A percentile compares a stretch with the other conserved stretches of the same genome.
Conservation (phyloP, 2,888 invertebrate species). For the Tricholauxania praeusta region DNA sequence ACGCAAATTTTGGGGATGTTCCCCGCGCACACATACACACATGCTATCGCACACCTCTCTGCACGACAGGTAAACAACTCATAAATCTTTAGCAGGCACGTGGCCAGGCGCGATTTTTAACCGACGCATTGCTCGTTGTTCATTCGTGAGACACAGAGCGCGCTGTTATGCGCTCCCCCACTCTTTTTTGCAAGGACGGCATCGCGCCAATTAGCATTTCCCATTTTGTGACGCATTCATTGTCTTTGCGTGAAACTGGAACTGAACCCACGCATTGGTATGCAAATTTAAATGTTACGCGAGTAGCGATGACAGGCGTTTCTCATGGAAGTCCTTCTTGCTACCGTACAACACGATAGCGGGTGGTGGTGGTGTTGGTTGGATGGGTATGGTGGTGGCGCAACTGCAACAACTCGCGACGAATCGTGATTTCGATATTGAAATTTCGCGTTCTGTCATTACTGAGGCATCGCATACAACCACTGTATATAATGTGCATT, state of each 20-base stretch:
- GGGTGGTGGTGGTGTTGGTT: conserved; percentile 35
- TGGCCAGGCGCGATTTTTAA: conserved; percentile 50
- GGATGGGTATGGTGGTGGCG: conserved; percentile 32
- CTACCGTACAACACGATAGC: conserved; percentile 11
- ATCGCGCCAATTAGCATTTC: conserved; percentile 64
- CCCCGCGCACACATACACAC: conserved; percentile 36
- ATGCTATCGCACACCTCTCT: conserved; percentile 33
- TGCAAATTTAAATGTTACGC: conserved; percentile 53
- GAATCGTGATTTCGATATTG: conserved; percentile 49
- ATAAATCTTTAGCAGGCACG: conserved; percentile 60
- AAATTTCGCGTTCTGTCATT: conserved; percentile 48
- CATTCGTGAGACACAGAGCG: conserved; percentile 59
- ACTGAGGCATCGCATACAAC: conserved; percentile 47
- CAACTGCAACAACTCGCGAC: conserved; percentile 43
- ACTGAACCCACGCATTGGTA: conserved; percentile 45
- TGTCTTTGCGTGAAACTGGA: conserved; percentile 47
- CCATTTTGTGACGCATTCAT: conserved; percentile 47
- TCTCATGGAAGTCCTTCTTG: conserved; percentile 3
- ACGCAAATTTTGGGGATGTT: conserved; percentile 52
- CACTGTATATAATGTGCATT: conserved; percentile 55
- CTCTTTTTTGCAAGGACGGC: conserved; percentile 48
- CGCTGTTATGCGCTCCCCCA: conserved; percentile 49
- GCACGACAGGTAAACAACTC: conserved; percentile 65
- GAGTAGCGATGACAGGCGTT: conserved; percentile 50
- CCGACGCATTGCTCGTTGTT: conserved; percentile 56